Evolutionary conservation across 2,797 vertebrate genomes (phyloP), one percentile per base, ranked within the genome.

Genomic region (Xiphophorus birchmanni): DNA sequence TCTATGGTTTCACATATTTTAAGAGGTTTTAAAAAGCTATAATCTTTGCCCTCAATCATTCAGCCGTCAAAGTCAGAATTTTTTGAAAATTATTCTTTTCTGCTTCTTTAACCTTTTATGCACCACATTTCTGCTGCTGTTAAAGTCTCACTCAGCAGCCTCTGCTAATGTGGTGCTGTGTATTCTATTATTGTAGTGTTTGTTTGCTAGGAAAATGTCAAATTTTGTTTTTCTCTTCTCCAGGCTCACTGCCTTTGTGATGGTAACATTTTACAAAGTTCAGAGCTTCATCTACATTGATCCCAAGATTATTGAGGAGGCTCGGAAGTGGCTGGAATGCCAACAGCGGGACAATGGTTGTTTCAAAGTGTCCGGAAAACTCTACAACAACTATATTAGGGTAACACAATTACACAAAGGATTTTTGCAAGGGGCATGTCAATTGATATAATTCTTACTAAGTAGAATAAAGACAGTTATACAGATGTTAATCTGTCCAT

Each of bases 201-300:
- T 47, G 26, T 52, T 26, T 50, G 6, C 45, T 29, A 17, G 35
- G 23, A 3, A 37, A 8, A 23, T 58, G 6, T 60, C 10, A 77
- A 21, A 40, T 45, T 21, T 50, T 73, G 21, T 50, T 26, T 78
- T 56, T 23, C 9, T 72, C 0, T 29, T 60, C 84, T 86, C 78
- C 67, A 97, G 97, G 97, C 85, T 98, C 88, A 98, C 97, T 6
- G 95, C 97, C 2, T 97, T 98, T 84, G 97, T 98, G n/a, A 74
- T 97, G 86, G 96, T 95, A 84, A 95, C 95, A 0, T 97, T 97
- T 77, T 88, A 89, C 80, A 96, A 95, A 90, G 96, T 97, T 29
- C 82, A 21, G 69, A 37, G 88, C 29, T 96, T 96, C 73, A 91
- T 96, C 85, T 96, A 94, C 82, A 96, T 97, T n/a, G 96, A 97